phyloP scores from a whole-genome alignment of 2,113 vertebrate genomes.

The Myocastor coypus region DNA sequence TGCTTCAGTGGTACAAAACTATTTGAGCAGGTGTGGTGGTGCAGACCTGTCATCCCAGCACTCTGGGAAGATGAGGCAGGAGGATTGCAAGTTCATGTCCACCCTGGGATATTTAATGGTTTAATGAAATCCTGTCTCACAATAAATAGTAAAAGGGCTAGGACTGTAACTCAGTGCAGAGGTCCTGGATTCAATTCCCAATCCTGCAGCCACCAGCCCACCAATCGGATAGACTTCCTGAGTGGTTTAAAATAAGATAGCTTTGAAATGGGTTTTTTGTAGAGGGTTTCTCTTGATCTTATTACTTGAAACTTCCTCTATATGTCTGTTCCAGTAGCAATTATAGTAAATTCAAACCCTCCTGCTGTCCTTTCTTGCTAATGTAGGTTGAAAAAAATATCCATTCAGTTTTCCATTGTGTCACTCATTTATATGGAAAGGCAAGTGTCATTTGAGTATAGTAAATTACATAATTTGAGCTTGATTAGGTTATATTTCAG shows the following conservation, averaged over 20 bases:
- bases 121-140: background rate
- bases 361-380: background rate
- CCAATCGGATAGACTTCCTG: background rate
- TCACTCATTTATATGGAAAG: background rate
- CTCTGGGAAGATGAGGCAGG: background rate
- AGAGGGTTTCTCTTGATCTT: conserved; percentile 39
- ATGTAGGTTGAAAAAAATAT: background rate
- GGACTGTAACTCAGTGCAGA: background rate
- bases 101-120: background rate
- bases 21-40: background rate
- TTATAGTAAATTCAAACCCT: background rate
- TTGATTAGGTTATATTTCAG: conserved; percentile 11
- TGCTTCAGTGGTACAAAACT: background rate
- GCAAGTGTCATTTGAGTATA: conserved; percentile 27
- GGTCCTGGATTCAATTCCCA: background rate
- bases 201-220: background rate
- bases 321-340: background rate
- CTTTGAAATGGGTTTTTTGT: conserved; percentile 57
- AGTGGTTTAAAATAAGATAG: conserved; percentile 18
- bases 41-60: background rate
- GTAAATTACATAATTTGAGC: conserved; percentile 39
- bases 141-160: background rate
- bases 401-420: conserved; percentile 1
- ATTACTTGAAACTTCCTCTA: background rate
- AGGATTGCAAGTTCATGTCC: background rate